Evolutionary conservation across 1,140 invertebrate species (phyloP).

Genomic region (Pectinophora gossypiella): DNA sequence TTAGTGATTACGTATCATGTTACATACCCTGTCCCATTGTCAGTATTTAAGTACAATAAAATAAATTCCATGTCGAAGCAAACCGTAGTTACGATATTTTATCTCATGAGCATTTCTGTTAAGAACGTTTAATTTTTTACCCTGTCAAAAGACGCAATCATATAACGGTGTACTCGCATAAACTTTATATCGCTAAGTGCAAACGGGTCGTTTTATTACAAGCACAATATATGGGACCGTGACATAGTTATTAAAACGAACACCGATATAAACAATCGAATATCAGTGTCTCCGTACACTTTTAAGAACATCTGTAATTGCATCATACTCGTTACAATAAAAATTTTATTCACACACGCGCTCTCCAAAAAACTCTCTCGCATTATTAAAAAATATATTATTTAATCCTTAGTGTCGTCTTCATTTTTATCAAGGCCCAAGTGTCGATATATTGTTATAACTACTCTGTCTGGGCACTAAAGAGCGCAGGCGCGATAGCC

Average conservation of each 20-base stretch:
- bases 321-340: conserved; percentile 46
- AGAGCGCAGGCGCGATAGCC: conserved; percentile 63
- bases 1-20: too few species aligned
- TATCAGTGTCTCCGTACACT: conserved; percentile 41
- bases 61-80: too few species aligned
- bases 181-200: neutral
- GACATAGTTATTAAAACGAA: conserved; percentile 54
- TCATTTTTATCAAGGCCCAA: conserved; percentile 69
- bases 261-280: conserved; percentile 49
- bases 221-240: conserved; percentile 13
- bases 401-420: conserved; percentile 71
- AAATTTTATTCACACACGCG: conserved; percentile 44
- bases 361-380: neutral
- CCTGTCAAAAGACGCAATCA: neutral
- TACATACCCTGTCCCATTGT: too few species aligned
- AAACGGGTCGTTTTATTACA: neutral
- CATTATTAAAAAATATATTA: conserved; percentile 36
- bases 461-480: conserved; percentile 58
- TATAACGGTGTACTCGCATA: neutral
- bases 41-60: too few species aligned
- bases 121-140: neutral
- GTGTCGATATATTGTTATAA: conserved; percentile 72
- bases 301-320: conserved; percentile 32
- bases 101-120: neutral
- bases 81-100: neutral